Evolutionary conservation across 2,888 invertebrate genomes (phyloP).

Genomic region (Xanthorhoe designata): DNA sequence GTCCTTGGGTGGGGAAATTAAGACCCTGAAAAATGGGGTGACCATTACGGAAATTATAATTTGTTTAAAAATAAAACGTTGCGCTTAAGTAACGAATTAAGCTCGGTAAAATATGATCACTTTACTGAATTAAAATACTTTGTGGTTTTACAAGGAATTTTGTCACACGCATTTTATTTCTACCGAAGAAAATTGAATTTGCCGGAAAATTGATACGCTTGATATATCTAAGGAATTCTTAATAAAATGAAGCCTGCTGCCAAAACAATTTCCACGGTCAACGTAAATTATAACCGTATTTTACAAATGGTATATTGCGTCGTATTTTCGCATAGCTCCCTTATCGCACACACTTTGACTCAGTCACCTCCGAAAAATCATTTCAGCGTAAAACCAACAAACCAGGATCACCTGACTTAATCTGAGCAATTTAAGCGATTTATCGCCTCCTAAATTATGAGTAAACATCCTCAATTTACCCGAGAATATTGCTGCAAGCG

Average conservation of each 20-base stretch:
- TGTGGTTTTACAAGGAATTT: neutral
- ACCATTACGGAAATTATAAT: constrained; percentile 78
- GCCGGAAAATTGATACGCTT: neutral
- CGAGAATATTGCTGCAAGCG: constrained; percentile 67
- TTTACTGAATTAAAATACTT: constrained; percentile 50
- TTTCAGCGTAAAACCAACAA: constrained; percentile 18
- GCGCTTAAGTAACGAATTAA: constrained; percentile 56
- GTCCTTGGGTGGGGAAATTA: constrained; percentile 69
- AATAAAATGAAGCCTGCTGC: neutral
- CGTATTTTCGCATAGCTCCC: neutral
- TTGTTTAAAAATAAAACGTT: constrained; percentile 71
- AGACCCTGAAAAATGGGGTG: constrained; percentile 73
- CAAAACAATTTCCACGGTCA: neutral
- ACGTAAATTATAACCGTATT: neutral
- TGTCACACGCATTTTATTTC: neutral
- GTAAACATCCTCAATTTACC: constrained; percentile 70
- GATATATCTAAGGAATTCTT: neutral
- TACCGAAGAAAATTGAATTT: neutral
- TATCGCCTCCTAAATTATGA: constrained; percentile 63
- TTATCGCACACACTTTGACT: neutral
- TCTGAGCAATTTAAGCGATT: constrained; percentile 45
- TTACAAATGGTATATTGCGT: neutral
- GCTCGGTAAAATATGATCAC: constrained; percentile 47
- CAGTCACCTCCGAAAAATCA: constrained; percentile 5
- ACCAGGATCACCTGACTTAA: constrained; percentile 31